Base-by-base conservation (phyloP, 2,888 invertebrate genomes). In the Osedax frankpressi region DNA sequence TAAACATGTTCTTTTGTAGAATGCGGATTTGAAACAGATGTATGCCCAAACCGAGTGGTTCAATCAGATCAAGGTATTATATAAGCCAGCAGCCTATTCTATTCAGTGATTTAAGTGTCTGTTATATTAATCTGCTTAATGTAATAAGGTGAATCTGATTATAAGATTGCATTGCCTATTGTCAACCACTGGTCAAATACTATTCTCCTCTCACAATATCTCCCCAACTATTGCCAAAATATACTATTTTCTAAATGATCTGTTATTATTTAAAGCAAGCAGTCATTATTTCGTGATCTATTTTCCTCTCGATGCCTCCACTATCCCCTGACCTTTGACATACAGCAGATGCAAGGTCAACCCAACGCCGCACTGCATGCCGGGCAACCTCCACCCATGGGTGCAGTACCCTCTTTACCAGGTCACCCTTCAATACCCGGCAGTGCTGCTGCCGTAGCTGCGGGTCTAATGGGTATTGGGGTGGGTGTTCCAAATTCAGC, bases 331-430 rank as follows among this genome's bases (percentile, higher is more conserved):
- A n/a, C n/a, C n/a, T n/a, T n/a, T n/a, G n/a, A n/a, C n/a, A n/a
- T 59, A 85, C 93, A 93, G 86, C 93, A 93, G 86, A 92, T 93
- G 92, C 93, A 93, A 84, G 92, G 92, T 44, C 92, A 92, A 80
- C 92, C 92, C 86, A 88, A 91, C 29, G n/a, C n/a, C n/a, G n/a
- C n/a, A n/a, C 81, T 82, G 14, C 81, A 81, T 44, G 81, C 75
- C 0, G 71, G 80, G 28, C 81, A 81, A 75, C 81, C 81, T 62
- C 83, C 83, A 2, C 82, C 82, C 72, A 81, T 83, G 72, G 69
- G 69, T n/a, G 25, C 83, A 84, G n/a, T 84, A 82, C 74, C 81
- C 81, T 29, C 81, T 80, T 63, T 75, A 75, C 63, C 79, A 79
- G 73, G 82, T 80, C 29, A 80, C 77, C 71, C 59, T 14, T 59